Conservation (phyloP, 2,797 vertebrate genomes). For the Denticeps clupeoides region DNA sequence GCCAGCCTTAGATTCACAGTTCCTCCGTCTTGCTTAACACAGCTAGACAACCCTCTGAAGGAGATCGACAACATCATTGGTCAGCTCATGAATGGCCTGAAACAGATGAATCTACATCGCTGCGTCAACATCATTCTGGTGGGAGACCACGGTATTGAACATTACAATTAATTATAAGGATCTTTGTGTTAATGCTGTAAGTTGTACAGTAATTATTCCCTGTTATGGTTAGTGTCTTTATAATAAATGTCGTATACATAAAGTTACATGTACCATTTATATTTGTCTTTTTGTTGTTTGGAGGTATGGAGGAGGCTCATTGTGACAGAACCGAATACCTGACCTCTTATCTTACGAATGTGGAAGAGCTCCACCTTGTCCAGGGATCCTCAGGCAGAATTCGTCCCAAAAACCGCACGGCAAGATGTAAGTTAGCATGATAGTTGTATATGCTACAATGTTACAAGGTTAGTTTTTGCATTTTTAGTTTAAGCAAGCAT, state of each 20-base stretch:
- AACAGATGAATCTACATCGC: conserved; percentile 87
- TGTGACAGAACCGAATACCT: conserved; percentile 90
- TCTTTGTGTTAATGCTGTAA: no score
- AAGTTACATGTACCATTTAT: no score
- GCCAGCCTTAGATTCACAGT: not conserved
- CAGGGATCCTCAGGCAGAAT: conserved; percentile 85
- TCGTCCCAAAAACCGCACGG: conserved; percentile 68
- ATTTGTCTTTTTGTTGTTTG: not conserved
- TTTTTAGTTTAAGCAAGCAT: no score
- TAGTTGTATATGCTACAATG: not conserved
- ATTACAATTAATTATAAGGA: no score
- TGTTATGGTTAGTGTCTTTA: no score
- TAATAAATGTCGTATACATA: no score
- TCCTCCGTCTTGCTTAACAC: not conserved
- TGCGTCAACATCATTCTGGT: conserved; percentile 93
- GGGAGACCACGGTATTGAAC: conserved; percentile 87
- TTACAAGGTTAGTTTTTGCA: no score
- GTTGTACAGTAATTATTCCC: no score
- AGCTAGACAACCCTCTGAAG: conserved; percentile 85
- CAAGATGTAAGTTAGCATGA: conserved; percentile 65
- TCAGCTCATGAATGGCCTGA: conserved; percentile 92
- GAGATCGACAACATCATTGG: conserved; percentile 89
- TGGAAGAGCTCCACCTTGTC: conserved; percentile 77
- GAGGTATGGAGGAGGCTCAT: conserved; percentile 93
- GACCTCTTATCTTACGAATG: conserved; percentile 77